A percentile compares a stretch with the other conserved stretches of the same genome.
Conservation (phyloP, 2,113 vertebrate genomes). For the Coptodon rendalli region DNA sequence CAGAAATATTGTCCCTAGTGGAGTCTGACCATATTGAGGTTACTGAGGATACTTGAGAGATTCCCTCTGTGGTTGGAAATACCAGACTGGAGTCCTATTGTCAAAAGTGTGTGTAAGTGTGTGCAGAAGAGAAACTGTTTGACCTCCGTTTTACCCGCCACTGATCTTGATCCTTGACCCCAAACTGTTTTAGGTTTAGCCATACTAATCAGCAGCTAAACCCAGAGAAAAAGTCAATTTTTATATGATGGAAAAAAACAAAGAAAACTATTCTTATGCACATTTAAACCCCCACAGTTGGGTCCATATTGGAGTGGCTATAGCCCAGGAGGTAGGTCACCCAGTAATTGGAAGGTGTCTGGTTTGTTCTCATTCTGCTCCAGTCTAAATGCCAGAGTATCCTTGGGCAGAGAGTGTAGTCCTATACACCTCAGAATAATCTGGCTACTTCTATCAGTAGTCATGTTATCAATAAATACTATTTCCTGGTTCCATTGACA, state of each 20-base stretch:
- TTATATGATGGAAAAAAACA: background rate
- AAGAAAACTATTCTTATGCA: background rate
- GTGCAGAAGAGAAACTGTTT: background rate
- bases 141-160: background rate
- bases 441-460: background rate
- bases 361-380: background rate
- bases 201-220: conserved; percentile 3
- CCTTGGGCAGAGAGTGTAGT: background rate
- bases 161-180: background rate
- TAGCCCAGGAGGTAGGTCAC: background rate
- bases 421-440: background rate
- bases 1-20: background rate
- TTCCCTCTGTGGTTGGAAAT: background rate
- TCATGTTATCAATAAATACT: background rate
- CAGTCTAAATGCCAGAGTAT: background rate
- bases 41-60: background rate
- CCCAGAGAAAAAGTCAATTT: background rate
- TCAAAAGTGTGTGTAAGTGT: background rate
- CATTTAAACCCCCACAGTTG: background rate
- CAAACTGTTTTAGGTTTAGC: background rate
- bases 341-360: background rate
- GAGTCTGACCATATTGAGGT: background rate
- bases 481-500: background rate
- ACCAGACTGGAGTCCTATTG: background rate
- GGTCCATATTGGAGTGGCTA: background rate